Evolutionary conservation across 2,113 vertebrate genomes (phyloP), one percentile per base, ranked within the genome.

Genomic region (Lanius collurio): DNA sequence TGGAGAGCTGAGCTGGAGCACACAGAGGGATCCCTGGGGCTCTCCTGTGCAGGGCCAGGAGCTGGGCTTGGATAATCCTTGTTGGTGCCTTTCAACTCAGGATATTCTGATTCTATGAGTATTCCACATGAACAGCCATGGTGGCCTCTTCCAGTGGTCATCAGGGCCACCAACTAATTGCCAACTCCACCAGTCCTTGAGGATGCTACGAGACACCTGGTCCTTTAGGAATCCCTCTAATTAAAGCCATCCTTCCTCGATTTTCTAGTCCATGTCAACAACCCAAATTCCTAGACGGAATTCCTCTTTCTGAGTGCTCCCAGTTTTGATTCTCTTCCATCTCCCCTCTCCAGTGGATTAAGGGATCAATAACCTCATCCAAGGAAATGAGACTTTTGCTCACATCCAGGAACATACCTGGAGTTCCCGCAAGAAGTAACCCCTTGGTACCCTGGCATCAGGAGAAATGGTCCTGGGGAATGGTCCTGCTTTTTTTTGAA

Each of bases 351-450:
- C 23, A 4, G 42, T 27, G 76, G 84, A 85, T 83, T 44, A 71
- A 73, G 63, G 2, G 24, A 90, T 89, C 88, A 89, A 94, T 89
- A 74, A 97, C 93, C 87, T 80, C 60, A 15, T 30, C 70, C 84
- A 91, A 93, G 78, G 88, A 94, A 97, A 96, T 30, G 65, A 93
- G 87, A 80, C 70, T 92, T 97, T 86, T 3, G 37, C 69, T 94
- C 82, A 55, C 68, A n/a, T 3, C 60, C 3, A 81, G 55, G 69
- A 88, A 80, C 55, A 44, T 62, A 67, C 73, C 88, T 90, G 90
- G 90, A 95, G 49, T 39, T 69, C 88, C 86, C 85, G 64, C 62
- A 76, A 93, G 81, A 90, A 91, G 47, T 70, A 95, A 85, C 87
- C 68, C 71, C 92, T 53, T 82, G 93, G 89, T 83, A 71, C 57